Evolutionary conservation across 2,888 invertebrate genomes (phyloP).

Genomic region (Drosophila rubida): DNA sequence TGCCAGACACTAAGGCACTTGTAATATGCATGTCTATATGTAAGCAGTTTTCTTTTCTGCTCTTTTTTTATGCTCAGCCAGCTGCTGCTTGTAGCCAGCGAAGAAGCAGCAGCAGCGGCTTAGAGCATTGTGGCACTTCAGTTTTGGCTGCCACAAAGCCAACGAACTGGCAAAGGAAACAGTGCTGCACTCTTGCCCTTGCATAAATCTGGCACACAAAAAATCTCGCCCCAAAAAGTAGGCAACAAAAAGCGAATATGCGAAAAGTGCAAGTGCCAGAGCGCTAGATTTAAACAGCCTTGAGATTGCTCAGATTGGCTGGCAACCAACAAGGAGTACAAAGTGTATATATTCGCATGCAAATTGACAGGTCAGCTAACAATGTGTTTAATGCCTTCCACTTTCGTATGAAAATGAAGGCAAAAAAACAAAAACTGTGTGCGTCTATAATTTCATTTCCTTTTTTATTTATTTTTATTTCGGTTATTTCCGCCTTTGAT

Average conservation of each 20-base stretch:
- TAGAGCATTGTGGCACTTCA: conserved; percentile 21
- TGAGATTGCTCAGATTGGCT: not conserved
- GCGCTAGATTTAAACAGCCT: not conserved
- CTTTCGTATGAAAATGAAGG: conserved; percentile 8
- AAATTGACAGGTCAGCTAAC: conserved; percentile 1
- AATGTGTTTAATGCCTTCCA: conserved; percentile 11
- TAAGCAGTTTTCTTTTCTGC: conserved; percentile 15
- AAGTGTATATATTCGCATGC: not conserved
- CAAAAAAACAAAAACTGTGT: not conserved
- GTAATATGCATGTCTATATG: conserved; percentile 69
- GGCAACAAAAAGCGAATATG: conserved; percentile 37
- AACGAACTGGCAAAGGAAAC: conserved; percentile 22
- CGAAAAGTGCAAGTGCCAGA: conserved; percentile 21
- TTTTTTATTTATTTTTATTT: conserved; percentile 3
- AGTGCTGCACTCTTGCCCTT: conserved; percentile 30
- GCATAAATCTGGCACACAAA: conserved; percentile 16
- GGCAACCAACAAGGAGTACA: not conserved
- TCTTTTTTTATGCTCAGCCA: conserved; percentile 10
- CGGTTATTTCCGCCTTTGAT: conserved; percentile 34
- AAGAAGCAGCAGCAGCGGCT: not conserved
- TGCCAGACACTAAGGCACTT: conserved; percentile 75
- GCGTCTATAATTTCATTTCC: conserved; percentile 10
- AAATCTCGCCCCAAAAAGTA: conserved; percentile 42
- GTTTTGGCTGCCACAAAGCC: conserved; percentile 31
- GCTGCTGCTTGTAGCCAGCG: conserved; percentile 23